phyloP scores from a whole-genome alignment of 2,113 vertebrate genomes.

The Euleptes europaea region DNA sequence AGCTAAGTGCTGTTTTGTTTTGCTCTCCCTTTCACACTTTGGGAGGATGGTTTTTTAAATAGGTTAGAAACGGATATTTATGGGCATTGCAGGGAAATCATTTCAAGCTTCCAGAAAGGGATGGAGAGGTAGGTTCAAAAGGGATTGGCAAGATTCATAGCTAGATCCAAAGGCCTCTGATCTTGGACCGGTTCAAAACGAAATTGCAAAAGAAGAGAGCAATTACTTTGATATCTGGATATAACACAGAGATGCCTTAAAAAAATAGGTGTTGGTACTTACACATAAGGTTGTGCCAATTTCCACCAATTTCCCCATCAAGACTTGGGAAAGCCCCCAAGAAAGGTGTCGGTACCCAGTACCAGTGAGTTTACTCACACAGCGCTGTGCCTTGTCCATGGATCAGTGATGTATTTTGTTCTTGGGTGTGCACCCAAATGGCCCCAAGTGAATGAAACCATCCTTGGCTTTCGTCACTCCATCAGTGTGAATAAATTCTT shows the following conservation, averaged over 20 bases:
- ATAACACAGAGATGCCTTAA: neutral
- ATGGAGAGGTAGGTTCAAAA: neutral
- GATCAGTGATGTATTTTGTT: neutral
- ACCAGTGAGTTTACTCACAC: neutral
- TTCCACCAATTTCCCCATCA: too few relatives aligned
- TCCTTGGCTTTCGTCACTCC: neutral
- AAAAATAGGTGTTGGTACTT: too few relatives aligned
- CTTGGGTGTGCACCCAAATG: neutral
- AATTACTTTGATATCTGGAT: neutral
- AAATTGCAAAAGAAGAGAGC: neutral
- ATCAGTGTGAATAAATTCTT: neutral
- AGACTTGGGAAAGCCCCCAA: too few relatives aligned
- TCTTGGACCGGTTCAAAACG: neutral
- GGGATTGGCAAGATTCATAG: neutral
- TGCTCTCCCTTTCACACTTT: constrained; percentile 10
- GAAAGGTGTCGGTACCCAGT: too few relatives aligned
- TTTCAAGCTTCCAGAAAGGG: neutral
- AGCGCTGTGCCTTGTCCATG: too few relatives aligned
- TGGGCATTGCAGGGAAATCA: constrained; percentile 25
- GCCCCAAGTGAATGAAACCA: neutral
- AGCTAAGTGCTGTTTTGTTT: constrained; percentile 39
- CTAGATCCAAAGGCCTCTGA: neutral
- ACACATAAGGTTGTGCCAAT: too few relatives aligned
- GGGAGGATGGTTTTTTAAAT: neutral
- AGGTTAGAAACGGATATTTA: constrained; percentile 50